These are phyloP conservation scores for Keiferia lycopersicella DNA, from an alignment of 2,888 invertebrate species.

Conservation along the genomic window DNA sequence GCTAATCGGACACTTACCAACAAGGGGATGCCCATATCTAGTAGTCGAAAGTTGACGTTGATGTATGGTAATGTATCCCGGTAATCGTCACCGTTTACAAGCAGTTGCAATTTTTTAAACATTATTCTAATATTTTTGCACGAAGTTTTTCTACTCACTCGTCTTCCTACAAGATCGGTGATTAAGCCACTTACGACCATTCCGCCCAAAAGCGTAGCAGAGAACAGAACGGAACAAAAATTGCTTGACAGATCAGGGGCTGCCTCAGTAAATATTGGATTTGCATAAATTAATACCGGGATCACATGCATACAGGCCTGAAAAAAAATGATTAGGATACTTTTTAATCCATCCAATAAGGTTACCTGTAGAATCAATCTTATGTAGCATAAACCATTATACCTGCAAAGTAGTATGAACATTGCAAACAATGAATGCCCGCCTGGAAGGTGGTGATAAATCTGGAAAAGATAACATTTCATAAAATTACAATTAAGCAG, in stretches of 20 bases:
- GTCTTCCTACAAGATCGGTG: conserved; percentile 83
- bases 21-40: too few relatives aligned
- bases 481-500: not conserved
- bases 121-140: too few relatives aligned
- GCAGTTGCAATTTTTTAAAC: not conserved
- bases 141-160: conserved; percentile 56
- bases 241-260: conserved; percentile 74
- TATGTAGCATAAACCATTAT: too few relatives aligned
- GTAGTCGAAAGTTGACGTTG: too few relatives aligned
- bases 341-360: too few relatives aligned
- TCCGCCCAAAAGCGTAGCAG: conserved; percentile 76
- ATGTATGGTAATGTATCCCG: too few relatives aligned
- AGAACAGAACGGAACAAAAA: conserved; percentile 81
- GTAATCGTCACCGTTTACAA: too few relatives aligned
- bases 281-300: conserved; percentile 73
- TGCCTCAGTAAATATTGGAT: conserved; percentile 75
- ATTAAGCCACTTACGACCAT: conserved; percentile 65
- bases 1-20: too few relatives aligned
- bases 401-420: not conserved
- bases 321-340: conserved; percentile 29
- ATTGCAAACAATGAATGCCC: not conserved
- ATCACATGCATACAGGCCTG: conserved; percentile 73
- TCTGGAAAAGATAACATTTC: not conserved
- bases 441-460: not conserved
- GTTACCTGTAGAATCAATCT: too few relatives aligned